Evolutionary conservation across 2,797 vertebrate species (phyloP), one percentile per base, ranked within the genome.

Genomic region (Acipenser oxyrinchus): DNA sequence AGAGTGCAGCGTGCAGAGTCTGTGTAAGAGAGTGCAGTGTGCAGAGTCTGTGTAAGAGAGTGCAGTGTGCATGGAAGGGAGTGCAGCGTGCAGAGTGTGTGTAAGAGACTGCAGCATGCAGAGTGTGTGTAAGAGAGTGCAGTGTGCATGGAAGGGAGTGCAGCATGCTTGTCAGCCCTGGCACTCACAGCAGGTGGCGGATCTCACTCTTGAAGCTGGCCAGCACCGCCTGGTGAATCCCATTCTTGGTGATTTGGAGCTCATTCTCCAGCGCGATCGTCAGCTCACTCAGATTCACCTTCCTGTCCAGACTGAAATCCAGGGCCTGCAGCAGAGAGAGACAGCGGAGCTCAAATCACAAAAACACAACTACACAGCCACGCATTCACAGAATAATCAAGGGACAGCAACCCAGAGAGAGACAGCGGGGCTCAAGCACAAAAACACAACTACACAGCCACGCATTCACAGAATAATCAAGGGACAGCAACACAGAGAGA

Each of bases 141-240:
- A n/a, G n/a, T n/a, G n/a, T n/a, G n/a, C 15, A 18, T 18, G 15
- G 15, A 18, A 18, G 15, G 15, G 15, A 18, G 15, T 18, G 15
- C 15, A 1, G 15, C 15, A 18, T 18, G 15, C 15, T 18, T 18
- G 23, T 37, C 23, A 37, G 23, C 23, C 23, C 23, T 37, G 23
- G 48, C 48, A 93, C 95, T 95, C 79, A 99, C 96, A 95, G 70
- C 62, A 96, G 85, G 75, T 94, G 83, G 66, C 93, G 87, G 80
- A 99, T 97, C 86, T 99, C 96, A 0, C 84, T 87, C 80, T 93
- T 98, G 79, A 97, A 98, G 83, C 94, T 97, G 0, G 91, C 91
- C 73, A 98, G 80, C 0, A 93, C 94, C 0, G 93, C 96, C 72
- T 92, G 93, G 77, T 96, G 92, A 62, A 97, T 86, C 59, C 90